Evolutionary conservation across 1,140 invertebrate genomes (phyloP), one percentile per base, ranked within the genome.

Genomic region (Hycleus cichorii): DNA sequence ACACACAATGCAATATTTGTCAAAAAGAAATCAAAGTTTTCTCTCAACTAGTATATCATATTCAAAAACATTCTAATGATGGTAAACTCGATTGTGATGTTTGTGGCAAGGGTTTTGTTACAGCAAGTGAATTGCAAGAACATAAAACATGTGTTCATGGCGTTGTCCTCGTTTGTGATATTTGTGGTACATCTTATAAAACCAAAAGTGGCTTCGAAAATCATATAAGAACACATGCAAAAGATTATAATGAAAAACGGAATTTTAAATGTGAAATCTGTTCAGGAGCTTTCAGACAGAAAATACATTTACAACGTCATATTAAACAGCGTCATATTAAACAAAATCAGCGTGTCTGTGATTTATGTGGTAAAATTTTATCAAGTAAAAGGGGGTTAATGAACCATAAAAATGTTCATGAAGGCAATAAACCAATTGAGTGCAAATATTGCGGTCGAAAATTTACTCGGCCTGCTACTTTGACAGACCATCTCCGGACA

Each of bases 401-500:
- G 24, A 65, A 68, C 53, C 70, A 72, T 55, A 46, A 64, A 45
- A 58, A 63, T 8, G 68, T 63, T 9, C 69, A 70, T 47, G 64
- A 67, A 47, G 69, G 70, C 0, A 61, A 70, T n/a, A 68, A 67
- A 48, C 71, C 70, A 2, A 60, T 72, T 25, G 47, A 61, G n/a
- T 75, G 73, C 45, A 65, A 65, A 12, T 59, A 65, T 26, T 69
- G 68, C 50, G 64, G 59, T 2, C 65, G 61, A 46, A 47, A 49
- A 7, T 69, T 69, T 51, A 63, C 59, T n/a, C 50, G 66, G 43
- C 54, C 59, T n/a, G 64, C 64, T 0, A 69, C 66, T 2, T 57
- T 69, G n/a, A 82, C 87, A 52, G 85, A 88, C 10, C 89, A 91
- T 73, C 84, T 88, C 62, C 76, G 87, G 64, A 78, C 86, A 63